phyloP scores from a whole-genome alignment of 2,113 vertebrate genomes.

The Microcebus griseorufus region DNA sequence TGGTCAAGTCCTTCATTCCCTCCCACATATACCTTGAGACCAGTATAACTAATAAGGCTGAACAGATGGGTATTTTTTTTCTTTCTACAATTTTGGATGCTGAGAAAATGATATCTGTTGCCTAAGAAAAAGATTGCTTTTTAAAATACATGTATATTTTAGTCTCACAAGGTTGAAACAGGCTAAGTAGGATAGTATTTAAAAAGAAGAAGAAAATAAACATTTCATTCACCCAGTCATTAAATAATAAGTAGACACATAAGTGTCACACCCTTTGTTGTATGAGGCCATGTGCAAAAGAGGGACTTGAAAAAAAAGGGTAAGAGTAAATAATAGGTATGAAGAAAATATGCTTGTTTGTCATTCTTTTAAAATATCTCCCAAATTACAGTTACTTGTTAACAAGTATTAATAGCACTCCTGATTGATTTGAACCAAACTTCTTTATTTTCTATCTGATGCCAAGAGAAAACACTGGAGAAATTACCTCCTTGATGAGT shows the following conservation, averaged over 20 bases:
- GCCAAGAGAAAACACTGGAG: slow-evolving; percentile 36
- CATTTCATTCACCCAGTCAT: not conserved
- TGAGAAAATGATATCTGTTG: not conserved
- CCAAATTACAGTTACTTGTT: not conserved
- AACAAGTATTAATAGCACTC: not conserved
- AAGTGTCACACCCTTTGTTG: not conserved
- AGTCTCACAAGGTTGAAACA: not conserved
- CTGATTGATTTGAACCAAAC: not conserved
- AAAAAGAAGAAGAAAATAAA: not conserved
- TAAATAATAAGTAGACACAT: not conserved
- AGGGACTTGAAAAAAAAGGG: not conserved
- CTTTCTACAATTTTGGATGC: not conserved
- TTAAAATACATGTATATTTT: not conserved
- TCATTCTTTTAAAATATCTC: not conserved
- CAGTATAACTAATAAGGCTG: not conserved
- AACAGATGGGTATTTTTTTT: not conserved
- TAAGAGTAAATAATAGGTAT: not conserved
- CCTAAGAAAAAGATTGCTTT: not conserved
- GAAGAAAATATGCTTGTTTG: not conserved
- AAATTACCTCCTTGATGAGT: slow-evolving; percentile 88
- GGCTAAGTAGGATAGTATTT: not conserved
- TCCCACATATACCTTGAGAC: not conserved
- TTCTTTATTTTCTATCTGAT: not conserved
- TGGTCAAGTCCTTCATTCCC: not conserved
- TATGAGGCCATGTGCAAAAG: not conserved